Evolutionary conservation across 2,113 vertebrate species (phyloP), one percentile per base, ranked within the genome.

Genomic region (Spea multiplicata): DNA sequence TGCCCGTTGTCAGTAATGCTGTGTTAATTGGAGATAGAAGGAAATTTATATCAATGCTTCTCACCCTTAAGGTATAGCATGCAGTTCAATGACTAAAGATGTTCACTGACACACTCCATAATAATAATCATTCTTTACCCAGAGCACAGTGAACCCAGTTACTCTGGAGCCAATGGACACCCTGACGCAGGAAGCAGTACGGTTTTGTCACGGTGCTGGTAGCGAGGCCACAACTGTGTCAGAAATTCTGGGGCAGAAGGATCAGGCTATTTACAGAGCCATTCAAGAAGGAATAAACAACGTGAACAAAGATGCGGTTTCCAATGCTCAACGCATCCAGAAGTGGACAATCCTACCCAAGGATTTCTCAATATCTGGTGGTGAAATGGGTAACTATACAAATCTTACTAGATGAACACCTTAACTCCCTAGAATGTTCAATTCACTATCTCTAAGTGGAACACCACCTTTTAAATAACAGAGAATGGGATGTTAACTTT

Each of bases 301-400:
- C 44, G 93, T 95, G 79, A 96, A 95, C 69, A 55, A 62, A 3
- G 86, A 65, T 0, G 93, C 94, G 0, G 89, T 84, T 0, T 94
- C 94, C 66, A 91, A 91, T 1, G 93, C 94, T 68, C 91, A 96
- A 5, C 88, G 88, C 71, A 90, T 96, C 80, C 90, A 95, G 66
- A 97, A 96, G 84, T 96, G 95, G 93, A 88, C 71, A 8, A 72
- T 96, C 59, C 85, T 97, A 5, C 80, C 82, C 47, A 91, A 88
- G 73, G 94, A 97, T 82, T 97, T 97, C 75, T 96, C 94, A 53
- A 90, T 96, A 82, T 84, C 89, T 0, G 95, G 95, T 4, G 95
- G 94, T 87, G 95, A 96, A 82, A 73, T 96, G 66, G 95, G 95
- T 95, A 90, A 88, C 91, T 66, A 73, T 9, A 61, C 14, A 62